Base-by-base conservation (phyloP, 2,888 invertebrate genomes). In the Marasmarcha lunaedactyla region DNA sequence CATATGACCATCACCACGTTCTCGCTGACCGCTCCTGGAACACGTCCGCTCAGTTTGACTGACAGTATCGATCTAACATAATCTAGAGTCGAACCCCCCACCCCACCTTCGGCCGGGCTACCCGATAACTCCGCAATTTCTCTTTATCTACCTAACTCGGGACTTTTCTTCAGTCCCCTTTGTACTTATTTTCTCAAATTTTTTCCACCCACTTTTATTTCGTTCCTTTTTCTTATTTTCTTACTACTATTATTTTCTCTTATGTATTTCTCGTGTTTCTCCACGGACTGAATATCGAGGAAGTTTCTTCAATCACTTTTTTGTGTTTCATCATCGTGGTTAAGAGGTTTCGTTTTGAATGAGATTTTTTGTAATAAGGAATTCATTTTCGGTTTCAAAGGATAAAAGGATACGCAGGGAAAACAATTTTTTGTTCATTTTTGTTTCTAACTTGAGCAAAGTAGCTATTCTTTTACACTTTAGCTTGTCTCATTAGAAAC, bases 131-230 rank as follows among this genome's bases (percentile, higher is more conserved):
- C 69, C 83, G 11, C 30, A 77, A 84, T 83, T 77, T 74, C 81
- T 71, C 74, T 77, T 78, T 84, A 83, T 84, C 81, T 78, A 71
- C 69, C 67, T 64, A 59, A 20, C 20, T 20, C 7, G 20, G 57
- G 59, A 59, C 63, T 65, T 68, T 68, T 71, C 71, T 72, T 71
- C 72, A 66, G 61, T 72, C 73, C 72, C 76, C 77, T 76, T 81
- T 81, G 79, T 79, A 66, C 81, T 76, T 77, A 73, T 78, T 79
- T 77, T 78, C 74, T 71, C 65, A 68, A 77, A 69, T 77, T 79
- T 77, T 73, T 72, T 74, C 60, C 60, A 64, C 71, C 70, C 71
- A 71, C 69, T 70, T 73, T 74, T 77, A 72, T 72, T 74, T 72
- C 71, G 68, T 62, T 68, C 70, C 67, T 67, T 69, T 71, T 71